Evolutionary conservation across 2,797 vertebrate species (phyloP).

Genomic region (Labeo calbasu): DNA sequence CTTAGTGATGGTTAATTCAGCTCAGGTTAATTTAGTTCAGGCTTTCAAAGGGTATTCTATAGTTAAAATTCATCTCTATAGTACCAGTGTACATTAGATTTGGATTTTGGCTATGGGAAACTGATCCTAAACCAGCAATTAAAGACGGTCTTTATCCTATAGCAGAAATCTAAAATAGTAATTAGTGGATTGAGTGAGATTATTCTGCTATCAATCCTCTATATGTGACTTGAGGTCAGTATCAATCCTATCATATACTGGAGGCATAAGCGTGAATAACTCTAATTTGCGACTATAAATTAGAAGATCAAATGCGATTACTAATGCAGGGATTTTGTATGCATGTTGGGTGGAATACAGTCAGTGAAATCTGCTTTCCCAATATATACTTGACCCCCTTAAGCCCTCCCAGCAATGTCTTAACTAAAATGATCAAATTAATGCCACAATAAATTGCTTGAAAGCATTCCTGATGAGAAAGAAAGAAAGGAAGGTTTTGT

Average conservation of each 20-base stretch:
- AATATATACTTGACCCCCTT: neutral
- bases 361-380: neutral
- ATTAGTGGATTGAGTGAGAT: neutral
- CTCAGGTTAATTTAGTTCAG: neutral
- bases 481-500: too few relatives aligned
- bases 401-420: neutral
- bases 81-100: neutral
- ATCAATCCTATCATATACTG: neutral
- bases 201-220: neutral
- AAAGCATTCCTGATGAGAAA: neutral
- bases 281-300: neutral
- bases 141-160: neutral
- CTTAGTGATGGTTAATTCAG: neutral
- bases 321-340: neutral
- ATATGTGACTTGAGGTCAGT: neutral
- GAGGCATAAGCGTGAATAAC: neutral
- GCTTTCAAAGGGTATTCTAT: neutral
- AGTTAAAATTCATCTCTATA: neutral
- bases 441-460: constrained; percentile 13
- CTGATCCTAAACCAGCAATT: neutral
- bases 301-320: constrained; percentile 11
- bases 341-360: neutral
- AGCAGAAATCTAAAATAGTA: neutral
- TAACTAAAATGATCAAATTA: neutral
- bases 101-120: neutral